Conservation (phyloP, 1,140 invertebrate species). For the Hylaeus volcanicus region DNA sequence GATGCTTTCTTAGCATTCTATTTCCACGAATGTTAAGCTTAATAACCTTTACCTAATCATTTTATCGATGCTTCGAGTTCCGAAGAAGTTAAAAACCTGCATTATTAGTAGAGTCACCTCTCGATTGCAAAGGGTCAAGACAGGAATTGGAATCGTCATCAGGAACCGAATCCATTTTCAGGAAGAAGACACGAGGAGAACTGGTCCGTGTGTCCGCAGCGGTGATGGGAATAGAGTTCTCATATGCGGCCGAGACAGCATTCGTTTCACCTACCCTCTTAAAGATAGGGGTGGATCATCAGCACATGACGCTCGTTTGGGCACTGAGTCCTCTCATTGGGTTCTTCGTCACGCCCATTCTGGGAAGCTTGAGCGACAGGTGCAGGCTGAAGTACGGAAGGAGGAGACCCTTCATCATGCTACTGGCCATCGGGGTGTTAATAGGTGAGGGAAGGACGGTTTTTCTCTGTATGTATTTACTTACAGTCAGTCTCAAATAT, state of each 20-base stretch:
- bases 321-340: constrained; percentile 94
- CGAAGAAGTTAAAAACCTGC: no score
- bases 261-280: constrained; percentile 97
- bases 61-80: no score
- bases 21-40: no score
- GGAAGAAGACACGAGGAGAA: constrained; percentile 90
- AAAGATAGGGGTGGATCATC: constrained; percentile 94
- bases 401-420: constrained; percentile 93
- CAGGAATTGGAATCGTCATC: no score
- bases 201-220: constrained; percentile 93
- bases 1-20: no score
- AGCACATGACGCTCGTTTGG: constrained; percentile 97
- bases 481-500: no score
- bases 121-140: no score
- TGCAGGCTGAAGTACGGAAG: constrained; percentile 90
- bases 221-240: constrained; percentile 98
- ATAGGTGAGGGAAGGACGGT: constrained; percentile 83
- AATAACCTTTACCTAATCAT: no score
- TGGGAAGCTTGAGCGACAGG: constrained; percentile 95
- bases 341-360: constrained; percentile 95
- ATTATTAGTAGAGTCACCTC: no score
- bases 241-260: constrained; percentile 97
- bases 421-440: constrained; percentile 93
- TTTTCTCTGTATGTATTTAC: no score
- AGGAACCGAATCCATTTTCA: constrained; percentile 22